Conservation (phyloP, 2,888 invertebrate species). For the Drosophila colorata region DNA sequence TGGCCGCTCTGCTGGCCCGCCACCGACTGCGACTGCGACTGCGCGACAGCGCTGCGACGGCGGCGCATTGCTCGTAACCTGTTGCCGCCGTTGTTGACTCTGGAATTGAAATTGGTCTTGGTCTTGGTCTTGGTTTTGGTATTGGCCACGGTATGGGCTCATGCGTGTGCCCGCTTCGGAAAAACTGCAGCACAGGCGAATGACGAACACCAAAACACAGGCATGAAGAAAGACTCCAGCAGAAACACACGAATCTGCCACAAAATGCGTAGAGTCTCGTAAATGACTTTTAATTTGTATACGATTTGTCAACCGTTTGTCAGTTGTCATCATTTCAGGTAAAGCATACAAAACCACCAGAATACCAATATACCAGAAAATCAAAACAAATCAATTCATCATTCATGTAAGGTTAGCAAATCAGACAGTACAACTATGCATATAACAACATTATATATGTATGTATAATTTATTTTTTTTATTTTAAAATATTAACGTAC, state of each 20-base stretch:
- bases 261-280: slow-evolving; percentile 14
- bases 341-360: neutral
- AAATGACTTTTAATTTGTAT: slow-evolving; percentile 13
- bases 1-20: slow-evolving; percentile 45
- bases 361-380: neutral
- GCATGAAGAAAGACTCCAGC: slow-evolving; percentile 7
- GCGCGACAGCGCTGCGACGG: slow-evolving; percentile 34
- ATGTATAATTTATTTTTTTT: no score
- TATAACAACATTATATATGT: no score
- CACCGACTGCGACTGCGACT: slow-evolving; percentile 30
- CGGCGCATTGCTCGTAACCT: slow-evolving; percentile 64
- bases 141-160: slow-evolving; percentile 43
- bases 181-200: slow-evolving; percentile 33
- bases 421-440: no score
- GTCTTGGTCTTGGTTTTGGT: slow-evolving; percentile 23
- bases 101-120: slow-evolving; percentile 47
- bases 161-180: slow-evolving; percentile 13
- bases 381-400: neutral
- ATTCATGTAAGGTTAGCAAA: no score
- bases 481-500: no score
- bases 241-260: slow-evolving; percentile 13
- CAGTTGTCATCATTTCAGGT: neutral
- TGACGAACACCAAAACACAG: slow-evolving; percentile 30
- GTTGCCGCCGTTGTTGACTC: slow-evolving; percentile 50
- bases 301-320: slow-evolving; percentile 20